phyloP scores from a whole-genome alignment of 2,888 invertebrate species.

The Saturnia pavonia region DNA sequence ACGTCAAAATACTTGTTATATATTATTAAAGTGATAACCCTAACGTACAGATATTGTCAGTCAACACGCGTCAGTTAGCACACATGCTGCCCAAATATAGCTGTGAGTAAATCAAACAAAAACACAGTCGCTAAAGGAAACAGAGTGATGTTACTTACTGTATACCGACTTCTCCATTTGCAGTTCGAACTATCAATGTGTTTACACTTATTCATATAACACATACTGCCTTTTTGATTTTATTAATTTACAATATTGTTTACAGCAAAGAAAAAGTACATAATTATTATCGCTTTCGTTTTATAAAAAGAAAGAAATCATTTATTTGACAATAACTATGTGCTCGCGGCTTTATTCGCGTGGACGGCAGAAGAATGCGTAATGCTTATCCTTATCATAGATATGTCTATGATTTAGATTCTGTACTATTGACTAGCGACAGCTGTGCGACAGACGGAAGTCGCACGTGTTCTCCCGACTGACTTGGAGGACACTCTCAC shows the following conservation, averaged over 20 bases:
- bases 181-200: background rate
- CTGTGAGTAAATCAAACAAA: constrained; percentile 33
- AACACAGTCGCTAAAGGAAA: constrained; percentile 23
- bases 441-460: too few species aligned
- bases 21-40: background rate
- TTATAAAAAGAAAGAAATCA: too few species aligned
- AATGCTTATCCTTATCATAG: too few species aligned
- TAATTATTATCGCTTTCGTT: too few species aligned
- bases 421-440: too few species aligned
- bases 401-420: too few species aligned
- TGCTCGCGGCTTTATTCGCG: too few species aligned
- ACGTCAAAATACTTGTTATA: background rate
- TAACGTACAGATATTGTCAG: constrained; percentile 23
- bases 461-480: too few species aligned
- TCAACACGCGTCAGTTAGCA: constrained; percentile 29
- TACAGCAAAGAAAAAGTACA: too few species aligned
- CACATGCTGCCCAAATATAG: constrained; percentile 39
- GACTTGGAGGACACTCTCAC: too few species aligned
- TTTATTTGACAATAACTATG: too few species aligned
- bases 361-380: too few species aligned
- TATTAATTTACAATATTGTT: background rate
- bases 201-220: background rate
- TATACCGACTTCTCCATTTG: background rate
- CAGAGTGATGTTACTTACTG: background rate
- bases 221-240: background rate